These are phyloP conservation scores for Alethe diademata DNA, from an alignment of 2,113 vertebrate genomes.

Conservation along the genomic window DNA sequence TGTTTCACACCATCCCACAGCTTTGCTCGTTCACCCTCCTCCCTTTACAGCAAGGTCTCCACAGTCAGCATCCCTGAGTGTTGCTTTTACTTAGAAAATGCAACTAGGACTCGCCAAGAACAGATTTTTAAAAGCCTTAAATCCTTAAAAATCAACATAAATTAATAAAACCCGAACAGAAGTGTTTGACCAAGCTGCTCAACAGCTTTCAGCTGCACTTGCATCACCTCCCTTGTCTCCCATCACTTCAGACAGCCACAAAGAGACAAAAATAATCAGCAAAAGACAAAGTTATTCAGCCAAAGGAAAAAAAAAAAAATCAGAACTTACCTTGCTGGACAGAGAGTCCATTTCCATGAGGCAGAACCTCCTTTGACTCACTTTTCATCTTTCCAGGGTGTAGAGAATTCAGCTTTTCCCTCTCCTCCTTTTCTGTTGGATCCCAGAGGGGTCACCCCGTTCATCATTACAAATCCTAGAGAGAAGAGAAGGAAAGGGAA, in stretches of 20 bases:
- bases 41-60: accelerated
- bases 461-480: not conserved
- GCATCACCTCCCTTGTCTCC: accelerated
- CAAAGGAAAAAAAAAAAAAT: not conserved
- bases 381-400: not conserved
- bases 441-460: not conserved
- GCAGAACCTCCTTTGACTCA: not conserved
- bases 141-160: not conserved
- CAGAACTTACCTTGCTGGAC: not conserved
- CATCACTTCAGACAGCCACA: not conserved
- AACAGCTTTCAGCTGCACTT: not conserved
- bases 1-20: not conserved
- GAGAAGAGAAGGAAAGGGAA: too few relatives aligned
- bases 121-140: accelerated
- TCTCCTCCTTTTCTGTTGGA: not conserved
- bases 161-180: not conserved
- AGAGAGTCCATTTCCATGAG: not conserved
- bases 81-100: not conserved
- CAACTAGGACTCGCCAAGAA: not conserved
- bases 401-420: not conserved
- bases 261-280: not conserved
- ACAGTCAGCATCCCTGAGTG: not conserved
- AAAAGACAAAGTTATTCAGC: not conserved
- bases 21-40: not conserved
- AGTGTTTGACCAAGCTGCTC: not conserved